Base-by-base conservation (phyloP, 2,888 invertebrate species). In the Lypha dubia region DNA sequence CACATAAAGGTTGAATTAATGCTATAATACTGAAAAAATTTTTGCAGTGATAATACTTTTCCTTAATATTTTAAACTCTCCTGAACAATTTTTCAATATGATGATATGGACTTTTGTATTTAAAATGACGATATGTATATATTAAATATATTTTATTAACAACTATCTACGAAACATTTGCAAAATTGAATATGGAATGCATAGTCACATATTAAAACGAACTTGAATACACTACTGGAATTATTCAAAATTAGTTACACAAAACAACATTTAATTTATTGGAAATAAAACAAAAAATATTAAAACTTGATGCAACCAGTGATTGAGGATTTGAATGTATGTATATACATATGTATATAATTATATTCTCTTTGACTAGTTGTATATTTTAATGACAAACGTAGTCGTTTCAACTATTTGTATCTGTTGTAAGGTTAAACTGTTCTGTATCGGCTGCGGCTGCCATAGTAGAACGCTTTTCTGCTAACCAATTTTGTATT, bases 401-500 rank as follows among this genome's bases (percentile, higher is more conserved):
- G 4, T 41, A 24, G 15, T 13, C 11, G 46, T 41, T 75, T 83
- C 75, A 83, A 79, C 79, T 84, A 11, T 38, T 62, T 28, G 41
- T 3, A 32, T 49, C 58, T 46, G 62, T 20, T 38, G 32, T 6
- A 32, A 3, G 24, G 22, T 28, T 49, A 7, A 4, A 53, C 6
- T 35, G 44, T 51, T 46, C 35, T 35, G 20, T 17, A 3, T 51
- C 15, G 1, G 60, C 44, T 17, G 63, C 49, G 24, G 35, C 49
- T 24, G 35, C 24, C 24, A 86, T 87, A 51, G 53, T 86, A 6
- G 80, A 87, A 8, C 92, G 90, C 89, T 94, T 94, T 88, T 95
- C 94, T 1, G 93, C 93, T 46, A 97, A 94, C 98, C 98, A 99
- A 22, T 94, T 93, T 67, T 95, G 93, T 86, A 99, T 98, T 91